Percentiles rank a stretch among this genome's conserved stretches.
phyloP scores from a whole-genome alignment of 2,888 invertebrate genomes.

The Scaptodrosophila latifasciaeformis region DNA sequence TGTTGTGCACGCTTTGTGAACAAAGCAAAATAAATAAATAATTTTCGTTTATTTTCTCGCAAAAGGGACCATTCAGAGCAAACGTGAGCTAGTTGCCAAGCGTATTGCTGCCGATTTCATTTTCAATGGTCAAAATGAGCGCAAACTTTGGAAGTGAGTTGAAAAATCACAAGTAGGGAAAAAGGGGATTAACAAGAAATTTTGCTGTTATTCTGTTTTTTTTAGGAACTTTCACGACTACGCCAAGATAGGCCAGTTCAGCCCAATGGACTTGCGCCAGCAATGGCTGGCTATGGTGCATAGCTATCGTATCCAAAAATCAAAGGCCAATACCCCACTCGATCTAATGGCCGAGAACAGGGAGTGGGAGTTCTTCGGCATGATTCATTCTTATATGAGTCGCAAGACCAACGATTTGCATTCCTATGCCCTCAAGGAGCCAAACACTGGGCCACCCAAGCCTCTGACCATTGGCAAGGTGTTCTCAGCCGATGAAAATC shows the following conservation, averaged over 20 bases:
- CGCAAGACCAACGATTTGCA: conserved; percentile 70
- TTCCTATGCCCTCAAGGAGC: conserved; percentile 68
- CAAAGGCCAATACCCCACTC: conserved; percentile 35
- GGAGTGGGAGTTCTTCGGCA: conserved; percentile 73
- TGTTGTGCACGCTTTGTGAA: neutral
- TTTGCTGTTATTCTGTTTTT: neutral
- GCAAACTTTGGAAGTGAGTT: conserved; percentile 71
- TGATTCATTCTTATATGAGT: conserved; percentile 71
- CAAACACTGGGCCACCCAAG: conserved; percentile 28
- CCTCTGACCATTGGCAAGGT: conserved; percentile 33
- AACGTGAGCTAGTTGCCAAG: conserved; percentile 64
- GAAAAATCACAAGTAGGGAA: neutral
- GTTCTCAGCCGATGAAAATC: conserved; percentile 19
- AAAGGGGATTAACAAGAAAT: neutral
- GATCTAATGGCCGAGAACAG: conserved; percentile 42
- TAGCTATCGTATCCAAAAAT: conserved; percentile 70
- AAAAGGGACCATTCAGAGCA: conserved; percentile 73
- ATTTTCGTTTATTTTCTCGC: conserved; percentile 6
- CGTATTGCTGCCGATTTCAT: conserved; percentile 70
- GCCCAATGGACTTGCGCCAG: conserved; percentile 68
- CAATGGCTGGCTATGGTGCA: conserved; percentile 71
- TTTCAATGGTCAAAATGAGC: conserved; percentile 59
- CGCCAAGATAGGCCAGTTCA: conserved; percentile 67
- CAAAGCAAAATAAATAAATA: neutral
- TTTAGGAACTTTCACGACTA: conserved; percentile 57